Evolutionary conservation across 2,797 vertebrate genomes (phyloP).

Genomic region (Schizopygopsis malacanthus): DNA sequence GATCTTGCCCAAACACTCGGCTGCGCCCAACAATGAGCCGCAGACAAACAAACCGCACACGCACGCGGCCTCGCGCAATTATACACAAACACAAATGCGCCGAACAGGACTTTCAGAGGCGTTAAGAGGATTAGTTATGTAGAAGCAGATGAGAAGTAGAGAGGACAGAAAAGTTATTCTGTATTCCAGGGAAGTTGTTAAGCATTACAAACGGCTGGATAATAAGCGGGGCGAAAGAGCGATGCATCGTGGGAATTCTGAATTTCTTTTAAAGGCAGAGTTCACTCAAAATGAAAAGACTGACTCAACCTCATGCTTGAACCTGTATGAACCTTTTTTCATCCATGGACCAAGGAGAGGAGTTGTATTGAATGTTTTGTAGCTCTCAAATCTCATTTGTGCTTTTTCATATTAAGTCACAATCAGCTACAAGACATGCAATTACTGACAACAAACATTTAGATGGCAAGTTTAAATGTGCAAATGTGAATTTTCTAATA

Average conservation of each 20-base stretch:
- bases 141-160: conserved; percentile 29
- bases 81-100: conserved; percentile 25
- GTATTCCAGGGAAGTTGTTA: conserved; percentile 9
- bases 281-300: neutral
- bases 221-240: neutral
- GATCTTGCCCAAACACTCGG: conserved; percentile 34
- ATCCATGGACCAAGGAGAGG: neutral
- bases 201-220: conserved; percentile 9
- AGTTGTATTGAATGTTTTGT: neutral
- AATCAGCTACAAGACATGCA: neutral
- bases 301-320: neutral
- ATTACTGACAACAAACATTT: neutral
- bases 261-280: neutral
- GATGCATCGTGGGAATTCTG: neutral
- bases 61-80: neutral
- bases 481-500: neutral
- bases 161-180: conserved; percentile 29
- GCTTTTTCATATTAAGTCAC: neutral
- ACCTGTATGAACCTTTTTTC: neutral
- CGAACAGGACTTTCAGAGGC: conserved; percentile 34
- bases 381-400: neutral
- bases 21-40: conserved; percentile 19
- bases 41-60: conserved; percentile 10
- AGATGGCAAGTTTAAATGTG: neutral
- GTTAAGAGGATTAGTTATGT: conserved; percentile 58